These are phyloP conservation scores for Nesidiocoris tenuis DNA, from an alignment of 2,888 invertebrate species.

Conservation along the genomic window DNA sequence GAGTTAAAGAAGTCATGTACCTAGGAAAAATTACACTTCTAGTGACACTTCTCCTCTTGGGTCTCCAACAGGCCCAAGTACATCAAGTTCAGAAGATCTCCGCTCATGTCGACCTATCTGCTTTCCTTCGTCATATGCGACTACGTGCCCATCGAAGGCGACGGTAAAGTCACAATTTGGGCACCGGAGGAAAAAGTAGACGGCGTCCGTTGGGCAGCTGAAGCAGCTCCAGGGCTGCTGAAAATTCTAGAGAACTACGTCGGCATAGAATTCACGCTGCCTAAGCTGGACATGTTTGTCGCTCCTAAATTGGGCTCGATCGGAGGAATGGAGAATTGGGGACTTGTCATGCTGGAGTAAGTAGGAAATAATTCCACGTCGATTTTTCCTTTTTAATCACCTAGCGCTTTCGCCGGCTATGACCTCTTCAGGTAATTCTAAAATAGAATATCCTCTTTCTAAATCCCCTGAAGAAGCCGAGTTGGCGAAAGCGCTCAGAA, in stretches of 20 bases:
- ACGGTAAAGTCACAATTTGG: conserved; percentile 59
- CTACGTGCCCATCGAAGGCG: conserved; percentile 4
- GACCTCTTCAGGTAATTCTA: neutral
- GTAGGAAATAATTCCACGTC: conserved; percentile 47
- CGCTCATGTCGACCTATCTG: conserved; percentile 90
- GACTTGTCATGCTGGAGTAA: conserved; percentile 74
- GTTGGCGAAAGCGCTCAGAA: too few species aligned
- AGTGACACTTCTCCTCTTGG: too few species aligned
- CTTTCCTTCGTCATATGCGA: conserved; percentile 67
- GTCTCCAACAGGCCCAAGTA: conserved; percentile 52
- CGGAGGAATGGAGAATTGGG: conserved; percentile 85
- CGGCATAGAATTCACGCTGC: conserved; percentile 68
- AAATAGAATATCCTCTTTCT: neutral
- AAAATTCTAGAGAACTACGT: conserved; percentile 71
- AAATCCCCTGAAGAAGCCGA: too few species aligned
- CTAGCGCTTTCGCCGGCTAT: neutral
- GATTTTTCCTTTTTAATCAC: neutral
- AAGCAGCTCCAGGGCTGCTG: conserved; percentile 63
- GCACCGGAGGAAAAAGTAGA: conserved; percentile 69
- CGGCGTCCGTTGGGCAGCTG: conserved; percentile 71
- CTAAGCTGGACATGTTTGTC: conserved; percentile 87
- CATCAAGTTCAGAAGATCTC: conserved; percentile 71
- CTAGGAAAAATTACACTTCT: too few species aligned
- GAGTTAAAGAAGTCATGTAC: too few species aligned
- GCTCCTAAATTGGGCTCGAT: conserved; percentile 75